Conservation (phyloP, 2,113 vertebrate species). For the Muscicapa adusta region DNA sequence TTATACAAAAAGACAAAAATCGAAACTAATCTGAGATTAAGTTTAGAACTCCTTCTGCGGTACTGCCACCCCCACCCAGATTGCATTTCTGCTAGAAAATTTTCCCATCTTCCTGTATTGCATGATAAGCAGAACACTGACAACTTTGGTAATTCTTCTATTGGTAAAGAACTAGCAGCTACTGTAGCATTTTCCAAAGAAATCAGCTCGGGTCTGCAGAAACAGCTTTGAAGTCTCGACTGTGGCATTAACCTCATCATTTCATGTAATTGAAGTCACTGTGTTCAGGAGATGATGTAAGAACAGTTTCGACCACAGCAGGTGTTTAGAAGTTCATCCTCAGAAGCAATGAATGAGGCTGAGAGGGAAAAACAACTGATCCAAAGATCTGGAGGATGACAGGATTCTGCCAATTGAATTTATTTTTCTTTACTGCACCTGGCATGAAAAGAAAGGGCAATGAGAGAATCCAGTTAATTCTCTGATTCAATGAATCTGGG, state of each 20-base stretch:
- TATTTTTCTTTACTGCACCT: constrained; percentile 12
- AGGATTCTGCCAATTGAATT: neutral
- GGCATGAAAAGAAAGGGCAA: constrained; percentile 21
- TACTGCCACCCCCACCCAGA: neutral
- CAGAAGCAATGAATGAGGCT: neutral
- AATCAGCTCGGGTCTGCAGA: neutral
- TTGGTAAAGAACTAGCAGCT: neutral
- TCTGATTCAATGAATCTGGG: neutral
- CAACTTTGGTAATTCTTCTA: neutral
- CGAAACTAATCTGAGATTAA: neutral
- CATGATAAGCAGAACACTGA: neutral
- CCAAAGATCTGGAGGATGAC: neutral
- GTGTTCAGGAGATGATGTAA: neutral
- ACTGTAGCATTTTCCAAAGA: neutral
- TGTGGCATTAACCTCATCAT: neutral
- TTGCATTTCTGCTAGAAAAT: neutral
- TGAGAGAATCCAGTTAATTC: neutral
- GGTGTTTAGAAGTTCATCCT: neutral
- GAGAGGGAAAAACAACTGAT: neutral
- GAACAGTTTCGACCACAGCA: neutral
- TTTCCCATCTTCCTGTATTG: neutral
- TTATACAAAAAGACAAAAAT: neutral
- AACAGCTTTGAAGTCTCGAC: neutral
- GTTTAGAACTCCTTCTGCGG: neutral
- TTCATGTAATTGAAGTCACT: neutral